phyloP scores from a whole-genome alignment of 2,888 invertebrate species.

The Atherix ibis region DNA sequence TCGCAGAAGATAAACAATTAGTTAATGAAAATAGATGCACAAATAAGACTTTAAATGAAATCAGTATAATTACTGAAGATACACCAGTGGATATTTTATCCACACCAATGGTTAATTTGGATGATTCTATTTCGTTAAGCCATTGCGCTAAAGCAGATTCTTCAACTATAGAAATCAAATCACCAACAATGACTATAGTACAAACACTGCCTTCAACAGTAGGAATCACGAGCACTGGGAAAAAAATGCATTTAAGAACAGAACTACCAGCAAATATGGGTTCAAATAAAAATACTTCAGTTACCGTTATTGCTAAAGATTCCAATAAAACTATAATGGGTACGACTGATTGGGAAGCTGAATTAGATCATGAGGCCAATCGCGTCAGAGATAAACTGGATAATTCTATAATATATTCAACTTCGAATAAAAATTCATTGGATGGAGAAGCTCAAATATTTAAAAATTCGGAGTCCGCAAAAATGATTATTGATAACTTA shows the following conservation, averaged over 20 bases:
- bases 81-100: constrained; percentile 38
- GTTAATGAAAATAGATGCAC: constrained; percentile 8
- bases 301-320: too few species aligned
- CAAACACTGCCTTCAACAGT: constrained; percentile 1
- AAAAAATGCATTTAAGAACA: neutral
- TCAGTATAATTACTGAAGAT: constrained; percentile 37
- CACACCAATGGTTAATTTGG: constrained; percentile 16
- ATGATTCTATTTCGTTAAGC: constrained; percentile 12
- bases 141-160: neutral
- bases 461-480: constrained; percentile 2
- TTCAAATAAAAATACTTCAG: too few species aligned
- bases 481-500: constrained; percentile 9
- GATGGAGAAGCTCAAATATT: constrained; percentile 1
- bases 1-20: constrained; percentile 10
- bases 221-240: neutral
- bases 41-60: constrained; percentile 4
- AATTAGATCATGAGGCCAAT: constrained; percentile 36
- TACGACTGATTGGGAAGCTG: constrained; percentile 44
- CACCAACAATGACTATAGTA: constrained; percentile 1
- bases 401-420: neutral
- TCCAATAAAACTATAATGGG: constrained; percentile 4
- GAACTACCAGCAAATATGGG: neutral
- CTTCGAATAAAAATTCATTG: constrained; percentile 3
- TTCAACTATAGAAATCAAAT: constrained; percentile 3
- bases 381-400: constrained; percentile 4